Evolutionary conservation across 2,797 vertebrate genomes (phyloP).

Genomic region (Astyanax mexicanus): DNA sequence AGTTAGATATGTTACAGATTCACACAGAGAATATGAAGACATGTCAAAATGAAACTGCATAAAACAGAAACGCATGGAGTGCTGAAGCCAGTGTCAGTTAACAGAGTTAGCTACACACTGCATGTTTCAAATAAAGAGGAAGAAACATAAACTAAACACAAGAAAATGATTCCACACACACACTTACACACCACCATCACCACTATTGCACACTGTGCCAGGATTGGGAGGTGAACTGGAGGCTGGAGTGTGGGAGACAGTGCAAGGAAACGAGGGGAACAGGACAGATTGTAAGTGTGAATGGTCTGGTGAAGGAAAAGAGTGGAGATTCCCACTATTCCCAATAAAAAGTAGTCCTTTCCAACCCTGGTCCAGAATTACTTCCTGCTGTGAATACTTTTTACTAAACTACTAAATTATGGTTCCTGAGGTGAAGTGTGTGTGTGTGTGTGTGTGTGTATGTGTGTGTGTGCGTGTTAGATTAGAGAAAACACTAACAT

Average conservation of each 20-base stretch:
- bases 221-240: conserved; percentile 9
- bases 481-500: not conserved
- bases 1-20: conserved; percentile 15
- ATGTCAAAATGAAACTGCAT: not conserved
- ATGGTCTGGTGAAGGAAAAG: conserved; percentile 1
- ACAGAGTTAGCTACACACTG: conserved; percentile 15
- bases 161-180: conserved; percentile 35
- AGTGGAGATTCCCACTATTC: not conserved
- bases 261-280: conserved; percentile 8
- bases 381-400: not conserved
- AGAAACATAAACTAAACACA: conserved; percentile 29
- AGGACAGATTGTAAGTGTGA: conserved; percentile 35
- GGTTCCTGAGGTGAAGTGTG: not conserved
- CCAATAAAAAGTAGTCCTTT: not conserved
- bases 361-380: not conserved
- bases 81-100: conserved; percentile 20
- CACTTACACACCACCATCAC: conserved; percentile 39
- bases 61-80: not conserved
- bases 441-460: too few species aligned
- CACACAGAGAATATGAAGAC: conserved; percentile 12
- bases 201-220: conserved; percentile 43
- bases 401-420: too few species aligned
- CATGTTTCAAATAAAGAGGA: conserved; percentile 18
- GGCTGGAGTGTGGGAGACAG: conserved; percentile 10
- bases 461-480: not conserved